These are phyloP conservation scores for Drosophila mimica DNA, from an alignment of 2,888 invertebrate genomes.

Conservation along the genomic window DNA sequence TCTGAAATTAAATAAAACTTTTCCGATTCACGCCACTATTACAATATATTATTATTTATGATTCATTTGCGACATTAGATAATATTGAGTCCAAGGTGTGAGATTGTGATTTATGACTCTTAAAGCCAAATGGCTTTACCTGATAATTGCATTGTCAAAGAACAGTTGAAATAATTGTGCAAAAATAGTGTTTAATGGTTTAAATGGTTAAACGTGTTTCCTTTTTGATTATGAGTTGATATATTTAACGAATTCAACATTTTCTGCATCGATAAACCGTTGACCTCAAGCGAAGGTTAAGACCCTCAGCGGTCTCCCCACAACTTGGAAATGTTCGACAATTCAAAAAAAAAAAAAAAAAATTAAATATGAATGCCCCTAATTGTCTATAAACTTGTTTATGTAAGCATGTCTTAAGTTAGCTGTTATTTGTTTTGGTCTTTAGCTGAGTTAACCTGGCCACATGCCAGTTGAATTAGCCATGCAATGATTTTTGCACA, in stretches of 20 bases:
- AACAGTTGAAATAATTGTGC: not conserved
- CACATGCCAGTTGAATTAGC: constrained; percentile 1
- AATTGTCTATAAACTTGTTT: constrained; percentile 14
- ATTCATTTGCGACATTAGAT: not conserved
- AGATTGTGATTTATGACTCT: not conserved
- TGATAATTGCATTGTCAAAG: constrained; percentile 14
- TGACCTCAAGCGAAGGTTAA: constrained; percentile 78
- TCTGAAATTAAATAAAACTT: not conserved
- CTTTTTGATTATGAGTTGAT: not conserved
- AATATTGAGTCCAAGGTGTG: not conserved
- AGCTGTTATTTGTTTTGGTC: constrained; percentile 20
- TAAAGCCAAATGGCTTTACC: not conserved
- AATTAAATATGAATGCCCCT: constrained; percentile 30
- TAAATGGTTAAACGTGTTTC: not conserved
- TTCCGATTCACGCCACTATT: not conserved
- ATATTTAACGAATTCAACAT: constrained; percentile 20
- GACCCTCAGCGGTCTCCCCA: constrained; percentile 32
- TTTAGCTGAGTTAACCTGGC: constrained; percentile 17
- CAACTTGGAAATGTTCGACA: constrained; percentile 59
- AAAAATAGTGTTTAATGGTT: not conserved
- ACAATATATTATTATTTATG: not conserved
- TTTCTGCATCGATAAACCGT: constrained; percentile 75
- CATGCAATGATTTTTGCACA: constrained; percentile 35
- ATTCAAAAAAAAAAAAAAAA: not conserved
- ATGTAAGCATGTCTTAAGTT: not conserved